phyloP scores from a whole-genome alignment of 2,113 vertebrate species.

The Cryptotis parvus region DNA sequence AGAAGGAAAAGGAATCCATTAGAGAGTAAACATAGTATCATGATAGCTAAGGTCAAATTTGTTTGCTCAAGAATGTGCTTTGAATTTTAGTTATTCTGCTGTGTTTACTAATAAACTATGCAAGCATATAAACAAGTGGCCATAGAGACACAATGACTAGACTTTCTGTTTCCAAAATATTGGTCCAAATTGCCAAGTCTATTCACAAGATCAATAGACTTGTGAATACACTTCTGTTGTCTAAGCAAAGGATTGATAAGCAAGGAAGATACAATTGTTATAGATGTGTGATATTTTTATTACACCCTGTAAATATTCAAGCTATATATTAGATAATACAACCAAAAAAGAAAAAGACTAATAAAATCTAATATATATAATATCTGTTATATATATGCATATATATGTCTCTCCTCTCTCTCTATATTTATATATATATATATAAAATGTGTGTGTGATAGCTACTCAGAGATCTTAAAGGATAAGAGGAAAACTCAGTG shows the following conservation, averaged over 20 bases:
- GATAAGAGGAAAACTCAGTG: too few species aligned
- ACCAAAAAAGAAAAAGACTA: background rate
- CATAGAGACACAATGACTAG: slow-evolving; percentile 72
- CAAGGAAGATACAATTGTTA: background rate
- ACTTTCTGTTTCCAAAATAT: slow-evolving; percentile 73
- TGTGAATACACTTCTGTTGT: background rate
- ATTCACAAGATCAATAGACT: too few species aligned
- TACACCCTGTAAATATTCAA: background rate
- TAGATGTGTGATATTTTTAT: background rate
- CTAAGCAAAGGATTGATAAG: background rate
- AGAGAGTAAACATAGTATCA: slow-evolving; percentile 56
- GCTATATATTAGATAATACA: background rate
- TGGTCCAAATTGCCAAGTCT: slow-evolving; percentile 61
- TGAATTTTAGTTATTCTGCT: slow-evolving; percentile 79
- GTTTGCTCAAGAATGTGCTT: slow-evolving; percentile 73
- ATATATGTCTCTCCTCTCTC: too few species aligned
- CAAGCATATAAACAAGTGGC: slow-evolving; percentile 64
- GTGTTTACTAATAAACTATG: slow-evolving; percentile 79
- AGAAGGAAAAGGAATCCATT: slow-evolving; percentile 31
- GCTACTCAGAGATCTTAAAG: background rate
- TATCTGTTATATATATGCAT: too few species aligned
- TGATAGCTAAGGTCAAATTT: slow-evolving; percentile 78
- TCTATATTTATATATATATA: too few species aligned
- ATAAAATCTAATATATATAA: background rate
- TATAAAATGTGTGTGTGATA: too few species aligned